phyloP scores from a whole-genome alignment of 2,797 vertebrate species.

The Catharus ustulatus region DNA sequence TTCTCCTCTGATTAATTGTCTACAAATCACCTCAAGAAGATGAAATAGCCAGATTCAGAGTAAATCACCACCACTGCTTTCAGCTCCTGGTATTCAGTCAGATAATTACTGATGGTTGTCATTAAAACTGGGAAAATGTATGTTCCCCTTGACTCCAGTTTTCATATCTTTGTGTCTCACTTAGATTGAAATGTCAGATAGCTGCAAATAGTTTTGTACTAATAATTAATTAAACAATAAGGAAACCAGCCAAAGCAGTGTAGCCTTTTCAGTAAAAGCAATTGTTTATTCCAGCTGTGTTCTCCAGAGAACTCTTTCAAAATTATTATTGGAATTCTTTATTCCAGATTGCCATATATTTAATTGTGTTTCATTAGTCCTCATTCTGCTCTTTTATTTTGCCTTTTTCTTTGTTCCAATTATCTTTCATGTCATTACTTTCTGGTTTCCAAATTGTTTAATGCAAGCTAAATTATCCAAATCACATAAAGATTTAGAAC shows the following conservation, averaged over 20 bases:
- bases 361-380: constrained; percentile 37
- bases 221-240: constrained; percentile 10
- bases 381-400: not conserved
- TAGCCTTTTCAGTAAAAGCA: not conserved
- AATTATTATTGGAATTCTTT: not conserved
- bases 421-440: constrained; percentile 2
- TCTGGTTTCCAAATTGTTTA: constrained; percentile 28
- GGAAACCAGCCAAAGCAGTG: not conserved
- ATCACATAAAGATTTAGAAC: not conserved
- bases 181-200: not conserved
- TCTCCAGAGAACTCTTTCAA: not conserved
- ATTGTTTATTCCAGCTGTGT: not conserved
- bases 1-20: not conserved
- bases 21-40: not conserved
- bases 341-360: not conserved
- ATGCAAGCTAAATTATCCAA: constrained; percentile 16
- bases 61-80: not conserved
- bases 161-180: not conserved
- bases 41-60: not conserved
- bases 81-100: not conserved
- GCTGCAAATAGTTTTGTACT: not conserved
- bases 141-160: not conserved
- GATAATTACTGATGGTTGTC: not conserved
- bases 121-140: not conserved
- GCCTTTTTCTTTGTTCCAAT: not conserved